phyloP scores from a whole-genome alignment of 2,797 vertebrate species.

The Mormyrus hasselquistii region DNA sequence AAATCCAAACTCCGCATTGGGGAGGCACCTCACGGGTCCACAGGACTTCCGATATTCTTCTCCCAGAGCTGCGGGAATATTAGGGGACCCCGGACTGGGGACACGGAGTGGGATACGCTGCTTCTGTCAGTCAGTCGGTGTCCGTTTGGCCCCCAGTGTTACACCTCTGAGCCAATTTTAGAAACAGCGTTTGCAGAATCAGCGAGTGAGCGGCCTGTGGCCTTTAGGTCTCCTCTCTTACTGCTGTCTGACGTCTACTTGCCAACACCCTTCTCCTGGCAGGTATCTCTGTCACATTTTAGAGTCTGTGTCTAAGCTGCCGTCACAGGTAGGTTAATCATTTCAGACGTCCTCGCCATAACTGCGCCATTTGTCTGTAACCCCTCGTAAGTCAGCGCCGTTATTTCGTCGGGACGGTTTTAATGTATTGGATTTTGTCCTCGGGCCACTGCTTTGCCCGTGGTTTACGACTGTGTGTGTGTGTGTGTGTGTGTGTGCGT shows the following conservation, averaged over 20 bases:
- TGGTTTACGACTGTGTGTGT: neutral
- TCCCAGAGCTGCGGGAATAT: neutral
- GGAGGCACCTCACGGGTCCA: neutral
- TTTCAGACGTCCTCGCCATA: conserved; percentile 16
- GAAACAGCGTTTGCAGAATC: neutral
- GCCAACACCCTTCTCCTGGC: neutral
- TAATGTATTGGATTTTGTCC: neutral
- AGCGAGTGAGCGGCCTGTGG: neutral
- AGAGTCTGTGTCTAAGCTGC: neutral
- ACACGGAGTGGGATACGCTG: neutral
- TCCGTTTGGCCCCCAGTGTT: neutral
- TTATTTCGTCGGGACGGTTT: neutral
- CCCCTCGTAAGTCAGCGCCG: neutral
- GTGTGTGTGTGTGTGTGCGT: neutral
- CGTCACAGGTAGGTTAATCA: conserved; percentile 14
- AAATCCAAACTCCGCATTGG: neutral
- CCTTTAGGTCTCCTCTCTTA: neutral
- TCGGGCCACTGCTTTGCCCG: neutral
- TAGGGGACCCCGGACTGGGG: neutral
- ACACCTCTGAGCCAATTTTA: neutral
- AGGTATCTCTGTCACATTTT: neutral
- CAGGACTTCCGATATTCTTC: neutral
- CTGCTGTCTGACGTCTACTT: too few species aligned
- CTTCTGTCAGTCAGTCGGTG: neutral
- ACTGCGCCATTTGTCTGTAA: neutral